phyloP scores from a whole-genome alignment of 2,888 invertebrate species.

The Diarsia dahlii region DNA sequence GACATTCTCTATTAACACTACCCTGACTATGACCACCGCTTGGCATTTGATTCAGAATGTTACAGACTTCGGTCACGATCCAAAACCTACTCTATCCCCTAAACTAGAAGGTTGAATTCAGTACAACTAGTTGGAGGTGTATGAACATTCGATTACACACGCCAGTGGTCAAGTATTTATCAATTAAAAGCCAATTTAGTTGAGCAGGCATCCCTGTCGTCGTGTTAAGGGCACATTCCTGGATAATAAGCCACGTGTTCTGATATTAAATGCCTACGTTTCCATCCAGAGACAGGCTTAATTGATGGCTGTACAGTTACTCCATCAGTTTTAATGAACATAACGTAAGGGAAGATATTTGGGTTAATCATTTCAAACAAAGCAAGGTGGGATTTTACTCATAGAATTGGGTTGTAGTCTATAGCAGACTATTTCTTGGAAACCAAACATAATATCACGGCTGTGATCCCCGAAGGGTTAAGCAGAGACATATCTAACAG shows the following conservation, averaged over 20 bases:
- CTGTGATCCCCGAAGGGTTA: no score
- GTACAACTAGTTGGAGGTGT: constrained; percentile 66
- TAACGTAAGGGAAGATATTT: constrained; percentile 29
- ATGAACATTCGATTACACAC: constrained; percentile 89
- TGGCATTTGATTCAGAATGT: constrained; percentile 43
- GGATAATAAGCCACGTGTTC: constrained; percentile 72
- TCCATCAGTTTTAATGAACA: constrained; percentile 37
- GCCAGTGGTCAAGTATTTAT: constrained; percentile 88
- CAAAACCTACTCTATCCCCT: constrained; percentile 53
- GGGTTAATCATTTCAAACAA: constrained; percentile 29
- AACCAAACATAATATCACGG: no score
- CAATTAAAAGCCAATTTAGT: constrained; percentile 88
- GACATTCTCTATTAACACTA: constrained; percentile 69
- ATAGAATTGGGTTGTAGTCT: neutral
- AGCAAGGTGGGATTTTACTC: neutral
- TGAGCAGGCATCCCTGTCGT: constrained; percentile 81
- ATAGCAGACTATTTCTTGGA: no score
- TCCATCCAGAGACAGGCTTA: constrained; percentile 39
- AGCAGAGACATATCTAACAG: no score
- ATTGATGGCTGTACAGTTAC: constrained; percentile 56
- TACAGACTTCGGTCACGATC: constrained; percentile 1
- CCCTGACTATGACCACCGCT: constrained; percentile 59
- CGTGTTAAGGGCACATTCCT: constrained; percentile 78
- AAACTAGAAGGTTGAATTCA: constrained; percentile 35
- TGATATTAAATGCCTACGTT: constrained; percentile 66